These are phyloP conservation scores for Rhadina sibilatrix DNA, from an alignment of 2,113 vertebrate genomes.

Conservation along the genomic window DNA sequence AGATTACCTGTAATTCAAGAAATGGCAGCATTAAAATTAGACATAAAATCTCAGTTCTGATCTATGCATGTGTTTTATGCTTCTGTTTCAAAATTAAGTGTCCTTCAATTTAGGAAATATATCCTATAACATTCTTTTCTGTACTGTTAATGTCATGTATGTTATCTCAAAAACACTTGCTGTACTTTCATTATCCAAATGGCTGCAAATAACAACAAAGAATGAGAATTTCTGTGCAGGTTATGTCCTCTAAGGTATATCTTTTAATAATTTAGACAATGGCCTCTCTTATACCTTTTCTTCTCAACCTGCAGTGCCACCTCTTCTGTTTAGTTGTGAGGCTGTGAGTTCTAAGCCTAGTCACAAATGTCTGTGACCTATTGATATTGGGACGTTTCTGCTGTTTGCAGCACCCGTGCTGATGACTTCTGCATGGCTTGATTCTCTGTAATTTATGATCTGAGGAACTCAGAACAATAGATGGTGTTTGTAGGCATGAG, in stretches of 20 bases:
- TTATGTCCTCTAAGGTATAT: background rate
- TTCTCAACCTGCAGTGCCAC: background rate
- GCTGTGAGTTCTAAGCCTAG: background rate
- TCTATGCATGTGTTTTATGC: background rate
- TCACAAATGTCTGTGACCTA: background rate
- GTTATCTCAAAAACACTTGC: background rate
- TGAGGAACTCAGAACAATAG: background rate
- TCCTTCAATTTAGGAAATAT: background rate
- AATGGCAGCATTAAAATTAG: background rate
- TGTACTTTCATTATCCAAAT: background rate
- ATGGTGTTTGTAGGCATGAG: background rate
- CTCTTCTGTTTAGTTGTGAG: background rate
- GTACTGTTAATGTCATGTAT: background rate
- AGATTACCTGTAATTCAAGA: background rate
- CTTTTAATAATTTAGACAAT: conserved; percentile 6
- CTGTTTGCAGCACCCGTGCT: accelerated
- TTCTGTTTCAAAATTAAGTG: background rate
- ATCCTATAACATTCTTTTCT: background rate
- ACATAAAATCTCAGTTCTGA: background rate
- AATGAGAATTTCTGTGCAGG: background rate
- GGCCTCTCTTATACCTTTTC: background rate
- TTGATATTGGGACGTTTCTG: background rate
- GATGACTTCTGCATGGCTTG: background rate
- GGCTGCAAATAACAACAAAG: background rate
- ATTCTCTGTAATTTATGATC: background rate